A percentile compares a stretch with the other conserved stretches of the same genome.
phyloP scores from a whole-genome alignment of 2,113 vertebrate genomes.

The Salvelinus alpinus region DNA sequence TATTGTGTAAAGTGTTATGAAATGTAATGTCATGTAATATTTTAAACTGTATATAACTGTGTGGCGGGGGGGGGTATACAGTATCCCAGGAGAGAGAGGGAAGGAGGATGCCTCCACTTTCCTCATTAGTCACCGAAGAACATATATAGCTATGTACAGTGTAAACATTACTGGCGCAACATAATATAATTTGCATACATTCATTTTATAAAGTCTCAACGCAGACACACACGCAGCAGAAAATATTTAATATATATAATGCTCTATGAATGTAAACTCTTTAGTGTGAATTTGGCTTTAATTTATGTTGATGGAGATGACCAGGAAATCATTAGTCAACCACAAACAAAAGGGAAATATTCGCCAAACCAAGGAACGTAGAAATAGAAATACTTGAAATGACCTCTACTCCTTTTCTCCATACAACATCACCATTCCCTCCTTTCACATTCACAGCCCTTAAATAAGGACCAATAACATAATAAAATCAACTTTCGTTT shows the following conservation, averaged over 20 bases:
- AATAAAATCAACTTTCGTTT: constrained; percentile 58
- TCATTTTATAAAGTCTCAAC: too few relatives aligned
- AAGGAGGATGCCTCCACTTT: constrained; percentile 12
- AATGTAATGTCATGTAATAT: too few relatives aligned
- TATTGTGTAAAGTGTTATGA: too few relatives aligned
- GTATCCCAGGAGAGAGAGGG: constrained; percentile 29
- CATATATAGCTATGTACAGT: constrained; percentile 6
- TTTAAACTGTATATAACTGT: too few relatives aligned
- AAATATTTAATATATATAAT: neutral
- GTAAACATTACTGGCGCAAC: neutral
- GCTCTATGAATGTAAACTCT: neutral
- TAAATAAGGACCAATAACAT: constrained; percentile 39
- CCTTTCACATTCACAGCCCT: constrained; percentile 23
- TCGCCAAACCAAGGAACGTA: constrained; percentile 5
- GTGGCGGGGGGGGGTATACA: too few relatives aligned
- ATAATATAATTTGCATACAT: too few relatives aligned
- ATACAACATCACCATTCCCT: neutral
- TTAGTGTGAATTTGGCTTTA: neutral
- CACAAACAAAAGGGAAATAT: constrained; percentile 2
- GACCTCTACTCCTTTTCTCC: neutral
- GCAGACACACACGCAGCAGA: neutral
- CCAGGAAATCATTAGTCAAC: neutral
- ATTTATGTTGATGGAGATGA: neutral
- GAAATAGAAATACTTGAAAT: neutral
- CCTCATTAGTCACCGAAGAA: constrained; percentile 33